Percentiles rank a stretch among this genome's conserved stretches.
Evolutionary conservation across 2,113 vertebrate genomes (phyloP).

Genomic region (Corynorhinus townsendii): DNA sequence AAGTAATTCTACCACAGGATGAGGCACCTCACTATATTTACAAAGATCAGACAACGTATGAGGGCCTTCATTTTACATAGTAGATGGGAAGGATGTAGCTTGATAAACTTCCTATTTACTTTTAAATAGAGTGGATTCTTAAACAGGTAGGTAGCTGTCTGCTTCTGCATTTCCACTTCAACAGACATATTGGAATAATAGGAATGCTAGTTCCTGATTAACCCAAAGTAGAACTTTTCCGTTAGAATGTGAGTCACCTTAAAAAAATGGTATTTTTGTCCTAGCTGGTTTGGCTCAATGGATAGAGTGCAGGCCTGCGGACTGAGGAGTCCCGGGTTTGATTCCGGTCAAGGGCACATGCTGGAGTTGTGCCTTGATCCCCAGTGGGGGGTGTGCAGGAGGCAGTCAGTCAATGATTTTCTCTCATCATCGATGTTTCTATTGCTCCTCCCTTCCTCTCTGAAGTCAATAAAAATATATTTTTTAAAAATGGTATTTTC

Average conservation of each 20-base stretch:
- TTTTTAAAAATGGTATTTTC: background rate
- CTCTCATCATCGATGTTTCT: no score
- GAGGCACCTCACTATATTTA: background rate
- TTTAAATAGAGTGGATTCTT: background rate
- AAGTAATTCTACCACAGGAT: background rate
- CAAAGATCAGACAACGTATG: background rate
- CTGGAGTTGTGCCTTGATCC: no score
- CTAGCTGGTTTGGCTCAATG: no score
- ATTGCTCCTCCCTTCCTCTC: no score
- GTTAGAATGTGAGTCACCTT: conserved; percentile 15
- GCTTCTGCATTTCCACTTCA: background rate
- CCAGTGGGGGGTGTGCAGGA: no score
- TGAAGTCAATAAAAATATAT: no score
- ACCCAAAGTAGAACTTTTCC: background rate
- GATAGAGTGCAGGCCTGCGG: no score
- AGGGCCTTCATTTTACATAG: background rate
- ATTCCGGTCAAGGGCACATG: no score
- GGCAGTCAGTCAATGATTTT: no score
- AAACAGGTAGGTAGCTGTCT: background rate
- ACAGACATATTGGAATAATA: background rate
- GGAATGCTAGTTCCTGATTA: background rate
- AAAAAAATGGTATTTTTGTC: background rate
- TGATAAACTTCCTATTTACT: background rate
- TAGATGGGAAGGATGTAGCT: background rate
- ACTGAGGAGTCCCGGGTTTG: no score